Evolutionary conservation across 2,113 vertebrate genomes (phyloP), one percentile per base, ranked within the genome.

Genomic region (Engystomops pustulosus): DNA sequence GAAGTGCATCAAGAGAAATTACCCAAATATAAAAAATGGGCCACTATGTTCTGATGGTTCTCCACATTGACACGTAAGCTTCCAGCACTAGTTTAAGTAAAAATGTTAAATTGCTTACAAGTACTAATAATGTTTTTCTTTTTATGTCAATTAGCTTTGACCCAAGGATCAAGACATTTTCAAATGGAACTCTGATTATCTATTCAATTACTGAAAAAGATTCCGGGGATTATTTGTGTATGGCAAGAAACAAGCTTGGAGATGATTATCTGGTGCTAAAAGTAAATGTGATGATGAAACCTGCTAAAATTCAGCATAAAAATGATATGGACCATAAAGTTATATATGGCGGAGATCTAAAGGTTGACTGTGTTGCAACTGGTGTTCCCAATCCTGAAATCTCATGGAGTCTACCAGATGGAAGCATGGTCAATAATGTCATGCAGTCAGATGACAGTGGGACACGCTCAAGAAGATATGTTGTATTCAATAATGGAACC

Each of bases 401-500:
- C 87, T 95, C 95, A 32, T 99, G 97, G 97, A 89, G 93, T 10
- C 91, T 99, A 0, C 97, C 97, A 0, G 97, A 98, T 4, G 97
- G 97, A 1, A 96, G 96, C 45, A 94, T 96, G 94, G 90, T 98
- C 45, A 94, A 96, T 89, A 90, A 91, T 0, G 86, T 93, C 36
- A 89, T 94, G 91, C 94, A 93, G 69, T 88, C 92, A 0, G 93
- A 94, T 1, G 90, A 90, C 60, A 85, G 88, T 0, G 91, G 93
- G 0, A 91, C 89, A 12, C 93, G 93, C 8, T 88, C 88, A 0
- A 94, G 93, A 75, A 93, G 97, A 67, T 97, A 95, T 0, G 95
- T 96, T 36, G 94, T 99, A 9, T 98, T 98, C 7, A 85, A 95
- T 88, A 99, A 99, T 1, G 97, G 97, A 17, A 98, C 97, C 0